Conservation (phyloP, 2,888 invertebrate species). For the Ctena decussata region DNA sequence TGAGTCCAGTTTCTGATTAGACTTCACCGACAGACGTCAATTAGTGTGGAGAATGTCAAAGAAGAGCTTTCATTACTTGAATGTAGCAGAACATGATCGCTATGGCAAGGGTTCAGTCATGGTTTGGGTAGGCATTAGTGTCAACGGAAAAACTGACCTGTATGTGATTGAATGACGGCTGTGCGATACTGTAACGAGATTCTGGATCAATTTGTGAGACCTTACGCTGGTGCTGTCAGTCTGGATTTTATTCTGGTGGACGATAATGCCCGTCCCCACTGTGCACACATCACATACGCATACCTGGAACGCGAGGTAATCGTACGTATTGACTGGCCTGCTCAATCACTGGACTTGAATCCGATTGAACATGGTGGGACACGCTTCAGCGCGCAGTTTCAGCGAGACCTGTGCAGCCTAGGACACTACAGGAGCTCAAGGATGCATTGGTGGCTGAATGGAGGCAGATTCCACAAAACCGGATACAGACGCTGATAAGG, state of each 20-base stretch:
- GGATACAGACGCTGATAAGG: not conserved
- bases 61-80: not conserved
- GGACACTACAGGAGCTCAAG: slow-evolving; percentile 16
- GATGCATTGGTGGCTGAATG: not conserved
- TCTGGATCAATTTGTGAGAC: not conserved
- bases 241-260: not conserved
- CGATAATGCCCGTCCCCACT: not conserved
- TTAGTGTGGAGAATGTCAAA: not conserved
- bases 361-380: no score
- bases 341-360: slow-evolving; percentile 13
- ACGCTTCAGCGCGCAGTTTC: slow-evolving; percentile 5
- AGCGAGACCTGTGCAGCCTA: slow-evolving; percentile 18
- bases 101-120: not conserved
- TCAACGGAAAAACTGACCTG: not conserved
- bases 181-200: not conserved
- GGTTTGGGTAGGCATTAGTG: not conserved
- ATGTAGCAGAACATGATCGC: not conserved
- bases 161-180: not conserved
- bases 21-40: not conserved
- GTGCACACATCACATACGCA: not conserved
- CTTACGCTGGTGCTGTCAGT: not conserved
- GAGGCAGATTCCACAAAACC: not conserved
- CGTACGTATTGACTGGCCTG: slow-evolving; percentile 16
- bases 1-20: no score
- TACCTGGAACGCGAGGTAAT: slow-evolving; percentile 15